Evolutionary conservation across 2,888 invertebrate genomes (phyloP), one percentile per base, ranked within the genome.

Genomic region (Stictocephala bisonia): DNA sequence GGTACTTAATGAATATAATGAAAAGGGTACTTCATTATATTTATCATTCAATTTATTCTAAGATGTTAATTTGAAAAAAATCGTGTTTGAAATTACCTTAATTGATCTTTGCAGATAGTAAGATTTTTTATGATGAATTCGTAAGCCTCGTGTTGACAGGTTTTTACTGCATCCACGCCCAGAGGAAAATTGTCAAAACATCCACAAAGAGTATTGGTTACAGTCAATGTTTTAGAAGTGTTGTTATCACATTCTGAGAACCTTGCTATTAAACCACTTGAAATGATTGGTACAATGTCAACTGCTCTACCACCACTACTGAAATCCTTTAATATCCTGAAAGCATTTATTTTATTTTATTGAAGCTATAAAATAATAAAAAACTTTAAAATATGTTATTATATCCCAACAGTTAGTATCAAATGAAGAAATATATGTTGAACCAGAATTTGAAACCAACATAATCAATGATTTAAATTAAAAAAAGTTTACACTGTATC

Each of bases 101-200:
- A 29, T 22, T 24, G n/a, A 15, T 56, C 50, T 24, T 15, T 15
- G 26, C 53, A 69, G 9, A 69, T 18, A 11, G 9, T 1, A 1
- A 69, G 27, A 9, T n/a, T 56, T 18, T 40, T 50, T 3, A 26
- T 4, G 9, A 53, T 53, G 41, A 69, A 69, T 15, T 9, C 15
- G 0, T 15, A n/a, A 7, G 29, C 40, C 26, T 53, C 56, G 0
- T 69, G n/a, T 15, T 2, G 6, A 35, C 35, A 69, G 2, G 13
- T 20, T n/a, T 18, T n/a, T 0, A 69, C 41, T 26, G 40, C 56
- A 20, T 51, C 22, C 11, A 24, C 6, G 11, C 69, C 69, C 13
- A 24, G 0, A 11, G 40, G 18, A 18, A 69, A 69, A 40, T 56
- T 69, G 24, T 69, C 69, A 40, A 69, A 69, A 53, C 69, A 69